A percentile compares a stretch with the other conserved stretches of the same genome.
phyloP scores from a whole-genome alignment of 2,113 vertebrate species.

The Choloepus hoffmanni region DNA sequence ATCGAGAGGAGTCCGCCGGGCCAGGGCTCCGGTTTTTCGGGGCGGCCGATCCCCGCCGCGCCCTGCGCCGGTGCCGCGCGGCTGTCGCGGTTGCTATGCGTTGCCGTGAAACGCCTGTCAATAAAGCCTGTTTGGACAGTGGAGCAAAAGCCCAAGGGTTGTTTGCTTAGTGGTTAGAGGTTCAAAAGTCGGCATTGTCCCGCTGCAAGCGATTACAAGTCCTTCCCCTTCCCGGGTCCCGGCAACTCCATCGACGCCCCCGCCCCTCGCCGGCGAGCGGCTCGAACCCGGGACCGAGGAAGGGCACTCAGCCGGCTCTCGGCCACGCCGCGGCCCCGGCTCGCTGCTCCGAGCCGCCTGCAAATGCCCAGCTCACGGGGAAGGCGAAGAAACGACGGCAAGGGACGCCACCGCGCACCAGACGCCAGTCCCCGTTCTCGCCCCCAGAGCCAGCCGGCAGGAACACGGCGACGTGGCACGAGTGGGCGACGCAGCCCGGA shows the following conservation, averaged over 20 bases:
- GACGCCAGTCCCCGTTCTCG: background rate
- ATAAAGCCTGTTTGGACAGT: conserved; percentile 91
- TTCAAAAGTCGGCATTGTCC: conserved; percentile 93
- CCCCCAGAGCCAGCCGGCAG: background rate
- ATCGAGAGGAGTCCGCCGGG: background rate
- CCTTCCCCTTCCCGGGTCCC: conserved; percentile 67
- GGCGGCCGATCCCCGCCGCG: conserved; percentile 4
- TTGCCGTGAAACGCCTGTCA: conserved; percentile 91
- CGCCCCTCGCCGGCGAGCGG: background rate
- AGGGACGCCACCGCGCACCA: background rate
- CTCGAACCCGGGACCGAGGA: background rate
- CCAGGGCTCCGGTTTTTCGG: background rate
- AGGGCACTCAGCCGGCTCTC: background rate
- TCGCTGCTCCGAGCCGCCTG: too few relatives aligned
- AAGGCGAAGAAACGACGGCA: background rate
- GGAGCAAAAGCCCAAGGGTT: conserved; percentile 89
- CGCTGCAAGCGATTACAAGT: conserved; percentile 83
- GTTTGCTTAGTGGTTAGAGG: conserved; percentile 91
- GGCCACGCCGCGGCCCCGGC: background rate
- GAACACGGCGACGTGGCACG: background rate
- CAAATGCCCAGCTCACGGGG: background rate
- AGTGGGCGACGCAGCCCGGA: background rate
- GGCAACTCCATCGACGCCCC: background rate
- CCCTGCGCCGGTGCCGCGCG: conserved; percentile 33
- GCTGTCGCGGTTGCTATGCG: conserved; percentile 83